These are phyloP conservation scores for Synergus itoensis DNA, from an alignment of 2,888 invertebrate genomes.

Conservation along the genomic window DNA sequence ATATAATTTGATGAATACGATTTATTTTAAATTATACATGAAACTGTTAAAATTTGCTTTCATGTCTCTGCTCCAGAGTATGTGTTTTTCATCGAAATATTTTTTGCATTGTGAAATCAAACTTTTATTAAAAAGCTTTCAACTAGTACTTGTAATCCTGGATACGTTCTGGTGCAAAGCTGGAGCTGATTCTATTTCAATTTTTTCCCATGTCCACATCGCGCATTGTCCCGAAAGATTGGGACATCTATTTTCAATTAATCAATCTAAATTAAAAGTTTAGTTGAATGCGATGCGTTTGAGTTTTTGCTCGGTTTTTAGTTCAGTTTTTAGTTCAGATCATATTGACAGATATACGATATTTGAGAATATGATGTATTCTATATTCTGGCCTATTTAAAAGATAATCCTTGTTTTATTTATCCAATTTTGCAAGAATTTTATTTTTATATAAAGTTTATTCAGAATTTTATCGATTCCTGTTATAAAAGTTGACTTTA, in stretches of 20 bases:
- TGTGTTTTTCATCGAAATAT: neutral
- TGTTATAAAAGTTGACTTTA: neutral
- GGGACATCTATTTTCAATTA: neutral
- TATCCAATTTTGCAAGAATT: neutral
- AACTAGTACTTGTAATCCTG: conserved; percentile 9
- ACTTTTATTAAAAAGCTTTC: conserved; percentile 14
- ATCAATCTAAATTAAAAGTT: neutral
- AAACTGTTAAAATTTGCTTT: too few species aligned
- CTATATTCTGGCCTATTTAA: neutral
- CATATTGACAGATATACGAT: neutral
- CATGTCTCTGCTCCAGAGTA: neutral
- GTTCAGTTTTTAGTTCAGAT: too few species aligned
- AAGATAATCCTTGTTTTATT: neutral
- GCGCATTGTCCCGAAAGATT: conserved; percentile 1
- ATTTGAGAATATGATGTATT: neutral
- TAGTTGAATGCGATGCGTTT: neutral
- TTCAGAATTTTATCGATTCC: neutral
- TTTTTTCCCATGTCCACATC: conserved; percentile 27
- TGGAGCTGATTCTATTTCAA: conserved; percentile 19
- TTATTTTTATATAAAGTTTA: neutral
- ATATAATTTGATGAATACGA: too few species aligned
- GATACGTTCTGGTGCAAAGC: conserved; percentile 23
- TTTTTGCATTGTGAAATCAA: conserved; percentile 26
- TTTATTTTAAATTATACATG: too few species aligned
- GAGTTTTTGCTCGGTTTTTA: too few species aligned